phyloP scores from a whole-genome alignment of 1,140 invertebrate genomes.

The Zaprionus nigranus region DNA sequence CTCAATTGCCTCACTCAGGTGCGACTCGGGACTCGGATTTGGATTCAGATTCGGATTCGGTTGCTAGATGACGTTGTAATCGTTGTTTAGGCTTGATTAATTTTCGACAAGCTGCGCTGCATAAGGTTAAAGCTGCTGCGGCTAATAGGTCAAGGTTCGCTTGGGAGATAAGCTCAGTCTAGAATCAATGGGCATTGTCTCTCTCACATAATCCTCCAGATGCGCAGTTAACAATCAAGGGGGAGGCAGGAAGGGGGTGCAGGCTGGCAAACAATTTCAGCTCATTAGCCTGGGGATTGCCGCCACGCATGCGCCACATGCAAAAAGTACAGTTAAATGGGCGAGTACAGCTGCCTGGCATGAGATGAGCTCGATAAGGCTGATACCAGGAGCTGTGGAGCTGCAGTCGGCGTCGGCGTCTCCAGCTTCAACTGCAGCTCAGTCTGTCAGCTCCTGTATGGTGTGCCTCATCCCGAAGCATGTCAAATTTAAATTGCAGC shows the following conservation, averaged over 20 bases:
- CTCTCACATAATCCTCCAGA: not conserved
- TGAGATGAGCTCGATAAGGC: slow-evolving; percentile 46
- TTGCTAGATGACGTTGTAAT: slow-evolving; percentile 40
- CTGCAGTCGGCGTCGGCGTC: slow-evolving; percentile 30
- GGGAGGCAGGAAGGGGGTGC: no score
- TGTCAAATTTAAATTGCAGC: slow-evolving; percentile 70
- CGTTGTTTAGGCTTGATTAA: slow-evolving; percentile 67
- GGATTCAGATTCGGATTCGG: slow-evolving; percentile 25
- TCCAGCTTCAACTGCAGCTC: slow-evolving; percentile 1
- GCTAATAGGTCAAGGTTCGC: slow-evolving; percentile 71
- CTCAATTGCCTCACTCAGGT: slow-evolving; percentile 57
- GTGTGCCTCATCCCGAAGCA: slow-evolving; percentile 43
- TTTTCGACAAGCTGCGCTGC: slow-evolving; percentile 58
- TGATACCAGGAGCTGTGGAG: slow-evolving; percentile 7
- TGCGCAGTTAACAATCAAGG: not conserved
- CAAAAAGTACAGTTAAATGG: slow-evolving; percentile 62
- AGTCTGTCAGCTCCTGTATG: slow-evolving; percentile 46
- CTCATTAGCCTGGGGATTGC: slow-evolving; percentile 54
- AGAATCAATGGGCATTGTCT: slow-evolving; percentile 23
- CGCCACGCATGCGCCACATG: slow-evolving; percentile 44
- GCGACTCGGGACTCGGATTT: slow-evolving; percentile 35
- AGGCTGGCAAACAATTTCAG: slow-evolving; percentile 45
- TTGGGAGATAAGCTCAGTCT: slow-evolving; percentile 31
- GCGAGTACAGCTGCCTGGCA: slow-evolving; percentile 37
- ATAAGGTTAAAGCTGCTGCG: slow-evolving; percentile 65